A percentile compares a stretch with the other conserved stretches of the same genome.
Conservation (phyloP, 2,113 vertebrate genomes). For the Saccopteryx bilineata region DNA sequence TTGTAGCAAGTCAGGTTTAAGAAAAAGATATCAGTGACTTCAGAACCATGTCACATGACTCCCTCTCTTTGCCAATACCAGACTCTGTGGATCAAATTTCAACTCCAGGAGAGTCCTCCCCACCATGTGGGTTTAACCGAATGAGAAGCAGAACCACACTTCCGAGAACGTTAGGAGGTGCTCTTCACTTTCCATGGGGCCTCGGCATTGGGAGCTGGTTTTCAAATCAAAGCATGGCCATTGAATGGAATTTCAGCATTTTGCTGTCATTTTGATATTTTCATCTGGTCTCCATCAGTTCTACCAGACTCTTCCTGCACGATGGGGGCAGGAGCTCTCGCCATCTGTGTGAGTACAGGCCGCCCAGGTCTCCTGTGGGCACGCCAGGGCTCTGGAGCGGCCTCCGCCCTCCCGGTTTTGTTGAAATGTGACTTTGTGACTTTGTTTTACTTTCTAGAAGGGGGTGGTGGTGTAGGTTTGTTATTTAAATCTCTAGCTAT, state of each 20-base stretch:
- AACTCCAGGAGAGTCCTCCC: conserved; percentile 36
- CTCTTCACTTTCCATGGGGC: fast-evolving
- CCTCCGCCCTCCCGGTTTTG: not conserved
- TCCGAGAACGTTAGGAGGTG: conserved; percentile 13
- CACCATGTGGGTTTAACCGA: conserved; percentile 25
- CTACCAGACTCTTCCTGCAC: conserved; percentile 82
- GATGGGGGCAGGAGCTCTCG: conserved; percentile 95
- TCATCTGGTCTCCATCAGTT: conserved; percentile 64
- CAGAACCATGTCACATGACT: conserved; percentile 51
- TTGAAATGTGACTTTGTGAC: not conserved
- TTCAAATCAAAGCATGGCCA: not conserved
- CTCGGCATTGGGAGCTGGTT: not conserved
- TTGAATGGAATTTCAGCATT: not conserved
- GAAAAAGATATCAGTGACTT: conserved; percentile 56
- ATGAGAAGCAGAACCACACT: not conserved
- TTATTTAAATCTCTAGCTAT: not conserved
- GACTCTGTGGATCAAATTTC: conserved; percentile 67
- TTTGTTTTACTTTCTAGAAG: not conserved
- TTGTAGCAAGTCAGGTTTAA: conserved; percentile 12
- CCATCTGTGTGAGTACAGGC: conserved; percentile 94
- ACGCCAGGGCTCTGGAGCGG: not conserved
- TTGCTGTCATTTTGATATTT: conserved; percentile 32
- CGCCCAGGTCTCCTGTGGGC: not conserved
- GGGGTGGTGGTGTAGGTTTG: not conserved
- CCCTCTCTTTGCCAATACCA: not conserved